Base-by-base conservation (phyloP, 2,113 vertebrate species). In the Pheucticus melanocephalus region DNA sequence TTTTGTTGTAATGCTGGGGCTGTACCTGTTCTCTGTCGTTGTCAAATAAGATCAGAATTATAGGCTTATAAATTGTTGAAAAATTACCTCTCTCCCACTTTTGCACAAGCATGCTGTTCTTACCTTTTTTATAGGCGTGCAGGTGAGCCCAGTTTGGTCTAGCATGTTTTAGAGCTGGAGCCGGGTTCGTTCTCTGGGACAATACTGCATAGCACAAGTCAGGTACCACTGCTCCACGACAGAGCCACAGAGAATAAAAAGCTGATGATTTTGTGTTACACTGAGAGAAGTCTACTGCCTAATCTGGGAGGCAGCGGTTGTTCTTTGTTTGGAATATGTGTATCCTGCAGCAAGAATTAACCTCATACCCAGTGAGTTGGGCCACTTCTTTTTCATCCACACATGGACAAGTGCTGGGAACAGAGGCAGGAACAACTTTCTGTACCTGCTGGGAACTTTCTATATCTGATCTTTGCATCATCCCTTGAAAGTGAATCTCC, bases 171-270 rank as follows among this genome's bases (percentile, higher is more conserved):
- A 47, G 54, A 86, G 54, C 33, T 61, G 35, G 61, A 70, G 24
- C 9, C 0, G 0, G 11, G 44, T 69, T 56, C 0, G 0, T 56
- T 84, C 25, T 54, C 27, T 78, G 56, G 12, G 40, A 76, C 82
- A 83, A 75, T 23, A 33, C 11, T 53, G 12, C 33, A 16, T 19
- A 42, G 60, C 11, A 21, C 28, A 19, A 48, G 17, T 24, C 25
- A 68, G 31, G 45, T 75, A 30, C 31, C 17, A 6, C 17, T 82
- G 25, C 20, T 33, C 15, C 2, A 0, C n/a, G 60, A 4, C 25
- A 73, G 59, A 82, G 22, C 12, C 12, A 4, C 30, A 65, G 53
- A 20, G 81, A 61, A 53, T 5, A 33, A 2, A 48, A 54, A 71
- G 44, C 14, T 60, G 44, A 16, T 61, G 10, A 30, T 16, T 64